A percentile compares a stretch with the other conserved stretches of the same genome.
phyloP scores from a whole-genome alignment of 2,113 vertebrate species.

The Melanocharis versteri region DNA sequence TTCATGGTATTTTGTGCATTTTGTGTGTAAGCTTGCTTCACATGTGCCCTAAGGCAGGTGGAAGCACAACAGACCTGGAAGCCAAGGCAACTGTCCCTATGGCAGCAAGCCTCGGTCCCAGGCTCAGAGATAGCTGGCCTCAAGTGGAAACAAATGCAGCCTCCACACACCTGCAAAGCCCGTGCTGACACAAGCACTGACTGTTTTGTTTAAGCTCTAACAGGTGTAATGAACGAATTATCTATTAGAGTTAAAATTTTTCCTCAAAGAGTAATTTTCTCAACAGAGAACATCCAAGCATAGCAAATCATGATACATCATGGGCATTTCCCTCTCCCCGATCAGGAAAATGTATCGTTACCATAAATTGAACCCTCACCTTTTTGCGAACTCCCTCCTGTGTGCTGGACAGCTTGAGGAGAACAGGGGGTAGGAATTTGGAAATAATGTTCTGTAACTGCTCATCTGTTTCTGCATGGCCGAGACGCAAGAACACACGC shows the following conservation, averaged over 20 bases:
- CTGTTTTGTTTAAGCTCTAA: neutral
- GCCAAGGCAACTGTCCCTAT: neutral
- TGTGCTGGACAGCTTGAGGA: conserved; percentile 95
- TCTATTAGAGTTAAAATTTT: neutral
- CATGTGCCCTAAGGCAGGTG: fast-evolving
- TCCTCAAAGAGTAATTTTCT: neutral
- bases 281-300: neutral
- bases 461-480: conserved; percentile 97
- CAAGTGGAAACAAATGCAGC: neutral
- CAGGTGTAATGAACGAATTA: neutral
- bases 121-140: neutral
- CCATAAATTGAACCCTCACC: conserved; percentile 65
- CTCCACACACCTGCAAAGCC: neutral
- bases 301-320: neutral
- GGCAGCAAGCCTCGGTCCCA: neutral
- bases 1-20: fast-evolving
- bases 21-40: neutral
- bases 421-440: conserved; percentile 95
- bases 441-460: conserved; percentile 97
- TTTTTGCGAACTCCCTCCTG: conserved; percentile 98
- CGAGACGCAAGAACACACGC: conserved; percentile 94
- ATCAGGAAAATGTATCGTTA: neutral
- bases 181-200: neutral
- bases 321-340: neutral
- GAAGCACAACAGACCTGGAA: neutral